Conservation (phyloP, 1,140 invertebrate species). For the Palaemon carinicauda region DNA sequence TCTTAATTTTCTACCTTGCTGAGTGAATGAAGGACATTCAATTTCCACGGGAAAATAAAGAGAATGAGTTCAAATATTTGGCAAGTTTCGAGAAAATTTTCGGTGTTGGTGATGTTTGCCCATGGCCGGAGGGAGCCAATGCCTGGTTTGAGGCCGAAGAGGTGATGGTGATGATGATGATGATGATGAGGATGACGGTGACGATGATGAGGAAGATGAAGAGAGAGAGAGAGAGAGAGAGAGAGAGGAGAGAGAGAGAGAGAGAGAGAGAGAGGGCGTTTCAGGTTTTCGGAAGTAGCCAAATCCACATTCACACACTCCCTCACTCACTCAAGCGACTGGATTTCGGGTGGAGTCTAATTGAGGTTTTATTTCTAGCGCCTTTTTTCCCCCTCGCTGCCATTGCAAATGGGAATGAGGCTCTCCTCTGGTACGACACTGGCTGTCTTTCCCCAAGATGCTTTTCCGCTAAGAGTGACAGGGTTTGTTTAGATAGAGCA, state of each 20-base stretch:
- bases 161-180: background rate
- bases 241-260: too few species aligned
- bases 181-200: too few species aligned
- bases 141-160: too few species aligned
- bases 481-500: constrained; percentile 55
- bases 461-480: constrained; percentile 52
- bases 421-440: too few species aligned
- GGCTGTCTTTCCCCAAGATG: constrained; percentile 53
- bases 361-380: constrained; percentile 52
- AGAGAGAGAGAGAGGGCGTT: too few species aligned
- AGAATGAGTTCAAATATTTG: constrained; percentile 57
- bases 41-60: constrained; percentile 53
- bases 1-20: constrained; percentile 55
- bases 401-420: background rate
- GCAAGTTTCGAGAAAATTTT: constrained; percentile 49
- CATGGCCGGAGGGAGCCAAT: constrained; percentile 21
- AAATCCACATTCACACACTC: background rate
- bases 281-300: too few species aligned
- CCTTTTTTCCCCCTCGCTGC: background rate
- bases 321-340: background rate
- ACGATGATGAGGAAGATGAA: too few species aligned
- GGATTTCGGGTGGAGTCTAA: constrained; percentile 16
- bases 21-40: constrained; percentile 55
- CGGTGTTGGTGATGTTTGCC: constrained; percentile 36
- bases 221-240: too few species aligned